Evolutionary conservation across 1,140 invertebrate species (phyloP), one percentile per base, ranked within the genome.

Genomic region (Scaptomyza hsui): DNA sequence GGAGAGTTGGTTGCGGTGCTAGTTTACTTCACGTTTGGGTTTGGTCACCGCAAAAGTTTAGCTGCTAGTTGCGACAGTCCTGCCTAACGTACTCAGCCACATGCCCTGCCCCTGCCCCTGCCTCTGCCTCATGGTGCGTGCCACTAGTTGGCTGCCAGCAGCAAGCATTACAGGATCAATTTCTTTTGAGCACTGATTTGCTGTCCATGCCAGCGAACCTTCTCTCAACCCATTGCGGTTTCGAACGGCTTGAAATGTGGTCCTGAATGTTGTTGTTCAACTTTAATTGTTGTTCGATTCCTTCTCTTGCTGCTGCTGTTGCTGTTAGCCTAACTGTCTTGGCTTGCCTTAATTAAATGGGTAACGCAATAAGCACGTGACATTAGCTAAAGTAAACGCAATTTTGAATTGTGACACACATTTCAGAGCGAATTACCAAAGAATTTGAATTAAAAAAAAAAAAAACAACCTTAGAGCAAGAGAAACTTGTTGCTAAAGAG

Each of bases 31-130:
- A 69, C 59, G 76, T 65, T 48, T 51, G 64, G 56, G 64, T 61
- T 65, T 55, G 76, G 52, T 60, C 48, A 80, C 80, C 80, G 80
- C 80, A 85, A 86, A 85, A 85, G 73, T 86, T 86, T 85, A 74
- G 73, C 72, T 75, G 64, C 56, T 59, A 71, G 56, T 69, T 72
- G 65, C 70, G 51, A 74, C 55, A 51, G 32, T 19, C 45, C 37
- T 39, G 15, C 32, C 26, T 32, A n/a, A 42, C n/a, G n/a, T 44
- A 13, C 39, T 55, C 42, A n/a, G n/a, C 49, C 32, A 10, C 10
- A n/a, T 19, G 15, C 19, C 9, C 4, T n/a, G 12, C n/a, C 15
- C 21, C 10, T 2, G 18, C 6, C 3, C 13, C 15, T 19, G 21
- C 45, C 1, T 48, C 15, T 19, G 12, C 24, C 44, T 13, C 9